Conservation (phyloP, 2,113 vertebrate genomes). For the Proteles cristata region DNA sequence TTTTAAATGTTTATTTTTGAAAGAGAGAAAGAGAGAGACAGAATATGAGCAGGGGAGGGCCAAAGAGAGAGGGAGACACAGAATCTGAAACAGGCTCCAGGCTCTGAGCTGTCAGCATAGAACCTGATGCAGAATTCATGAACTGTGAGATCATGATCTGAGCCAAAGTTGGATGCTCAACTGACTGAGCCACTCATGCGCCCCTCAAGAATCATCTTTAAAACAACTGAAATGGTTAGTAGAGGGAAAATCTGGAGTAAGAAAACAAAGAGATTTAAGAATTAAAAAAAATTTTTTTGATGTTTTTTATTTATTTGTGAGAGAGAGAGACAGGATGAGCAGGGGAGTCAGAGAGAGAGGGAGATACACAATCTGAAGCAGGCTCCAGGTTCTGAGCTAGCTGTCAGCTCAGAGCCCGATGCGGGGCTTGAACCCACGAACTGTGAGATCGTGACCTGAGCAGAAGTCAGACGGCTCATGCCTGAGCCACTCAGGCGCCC, state of each 20-base stretch:
- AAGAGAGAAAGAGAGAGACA: not conserved
- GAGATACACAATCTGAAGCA: too few relatives aligned
- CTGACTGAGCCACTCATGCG: not conserved
- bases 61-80: not conserved
- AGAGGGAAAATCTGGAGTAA: not conserved
- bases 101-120: not conserved
- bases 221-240: not conserved
- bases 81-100: not conserved
- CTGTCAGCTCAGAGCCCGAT: too few relatives aligned
- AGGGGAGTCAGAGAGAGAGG: too few relatives aligned
- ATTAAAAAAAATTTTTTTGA: not conserved
- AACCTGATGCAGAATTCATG: not conserved
- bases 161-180: not conserved
- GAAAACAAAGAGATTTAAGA: not conserved
- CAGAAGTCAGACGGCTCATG: too few relatives aligned
- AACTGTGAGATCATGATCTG: not conserved
- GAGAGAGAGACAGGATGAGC: too few relatives aligned
- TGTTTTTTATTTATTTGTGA: too few relatives aligned
- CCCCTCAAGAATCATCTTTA: not conserved
- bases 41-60: not conserved
- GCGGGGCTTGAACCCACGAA: too few relatives aligned
- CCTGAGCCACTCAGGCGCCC: too few relatives aligned
- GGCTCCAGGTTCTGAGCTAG: too few relatives aligned
- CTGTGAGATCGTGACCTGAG: too few relatives aligned
- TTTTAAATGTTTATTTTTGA: not conserved